Conservation (phyloP, 2,113 vertebrate species). For the Hymenochirus boettgeri region DNA sequence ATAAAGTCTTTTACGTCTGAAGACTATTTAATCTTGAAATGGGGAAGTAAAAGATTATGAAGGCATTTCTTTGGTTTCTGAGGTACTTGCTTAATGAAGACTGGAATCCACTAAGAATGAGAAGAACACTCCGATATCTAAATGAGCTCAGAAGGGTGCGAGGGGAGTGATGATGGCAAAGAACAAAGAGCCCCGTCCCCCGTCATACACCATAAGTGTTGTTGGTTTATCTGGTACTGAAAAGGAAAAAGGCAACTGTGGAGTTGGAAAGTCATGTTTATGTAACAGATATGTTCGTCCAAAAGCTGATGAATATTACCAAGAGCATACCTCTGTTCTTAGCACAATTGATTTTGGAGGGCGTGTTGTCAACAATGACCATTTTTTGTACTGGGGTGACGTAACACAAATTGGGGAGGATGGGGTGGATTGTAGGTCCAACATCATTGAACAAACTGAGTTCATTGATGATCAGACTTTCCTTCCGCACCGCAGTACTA, state of each 20-base stretch:
- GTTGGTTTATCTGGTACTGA: conserved; percentile 98
- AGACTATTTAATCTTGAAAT: conserved; percentile 38
- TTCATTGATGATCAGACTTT: conserved; percentile 99
- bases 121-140: conserved; percentile 61
- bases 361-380: conserved; percentile 98
- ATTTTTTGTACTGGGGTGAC: conserved; percentile 98
- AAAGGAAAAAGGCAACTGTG: conserved; percentile 97
- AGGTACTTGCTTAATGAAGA: conserved; percentile 50
- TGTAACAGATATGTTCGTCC: conserved; percentile 95
- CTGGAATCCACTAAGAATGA: conserved; percentile 63
- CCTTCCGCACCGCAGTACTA: conserved; percentile 95
- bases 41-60: conserved; percentile 51
- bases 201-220: conserved; percentile 91
- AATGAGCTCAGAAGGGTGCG: conserved; percentile 82
- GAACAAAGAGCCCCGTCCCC: conserved; percentile 96
- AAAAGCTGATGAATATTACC: conserved; percentile 91
- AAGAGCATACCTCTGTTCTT: conserved; percentile 96
- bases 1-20: not conserved
- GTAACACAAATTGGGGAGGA: conserved; percentile 86
- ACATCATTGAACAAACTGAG: conserved; percentile 95
- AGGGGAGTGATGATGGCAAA: conserved; percentile 97
- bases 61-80: conserved; percentile 51
- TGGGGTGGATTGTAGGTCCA: conserved; percentile 90
- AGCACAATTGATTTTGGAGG: conserved; percentile 99
- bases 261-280: conserved; percentile 96